phyloP scores from a whole-genome alignment of 2,888 invertebrate genomes.

The Eristalinus sepulchralis region DNA sequence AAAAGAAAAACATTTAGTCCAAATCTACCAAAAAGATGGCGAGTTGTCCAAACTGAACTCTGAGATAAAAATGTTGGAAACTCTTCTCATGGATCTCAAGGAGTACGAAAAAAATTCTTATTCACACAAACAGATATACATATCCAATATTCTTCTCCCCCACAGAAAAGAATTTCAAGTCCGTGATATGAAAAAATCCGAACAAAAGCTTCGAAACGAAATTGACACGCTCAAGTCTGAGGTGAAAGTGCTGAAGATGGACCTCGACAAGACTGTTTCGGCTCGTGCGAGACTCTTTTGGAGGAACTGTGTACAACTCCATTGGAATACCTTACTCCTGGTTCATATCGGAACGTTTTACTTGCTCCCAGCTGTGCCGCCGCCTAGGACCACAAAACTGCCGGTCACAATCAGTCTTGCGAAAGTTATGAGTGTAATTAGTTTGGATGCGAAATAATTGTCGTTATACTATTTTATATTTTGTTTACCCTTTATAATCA shows the following conservation, averaged over 20 bases:
- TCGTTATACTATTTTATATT: too few relatives aligned
- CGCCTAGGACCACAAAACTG: conserved; percentile 69
- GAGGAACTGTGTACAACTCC: conserved; percentile 73
- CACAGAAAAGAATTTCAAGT: conserved; percentile 72
- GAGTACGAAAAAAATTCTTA: conserved; percentile 62
- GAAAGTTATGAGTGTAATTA: background rate
- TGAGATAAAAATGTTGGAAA: conserved; percentile 63
- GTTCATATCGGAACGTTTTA: conserved; percentile 76
- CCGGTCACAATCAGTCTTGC: background rate
- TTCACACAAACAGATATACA: too few relatives aligned
- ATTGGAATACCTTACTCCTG: conserved; percentile 74
- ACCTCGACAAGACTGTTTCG: conserved; percentile 75
- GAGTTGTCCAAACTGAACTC: conserved; percentile 53
- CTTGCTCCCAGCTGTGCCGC: conserved; percentile 76
- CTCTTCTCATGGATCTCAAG: conserved; percentile 59
- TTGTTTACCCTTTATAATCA: too few relatives aligned
- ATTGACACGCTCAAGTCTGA: conserved; percentile 66
- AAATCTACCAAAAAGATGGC: conserved; percentile 31
- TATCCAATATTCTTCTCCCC: too few relatives aligned
- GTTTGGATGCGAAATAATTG: too few relatives aligned
- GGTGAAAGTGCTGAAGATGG: conserved; percentile 69
- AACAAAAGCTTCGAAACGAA: conserved; percentile 71
- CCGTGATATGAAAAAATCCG: conserved; percentile 39
- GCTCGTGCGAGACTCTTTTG: conserved; percentile 75
- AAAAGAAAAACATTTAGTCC: conserved; percentile 34